Evolutionary conservation across 2,888 invertebrate genomes (phyloP).

Genomic region (Callosobruchus maculatus): DNA sequence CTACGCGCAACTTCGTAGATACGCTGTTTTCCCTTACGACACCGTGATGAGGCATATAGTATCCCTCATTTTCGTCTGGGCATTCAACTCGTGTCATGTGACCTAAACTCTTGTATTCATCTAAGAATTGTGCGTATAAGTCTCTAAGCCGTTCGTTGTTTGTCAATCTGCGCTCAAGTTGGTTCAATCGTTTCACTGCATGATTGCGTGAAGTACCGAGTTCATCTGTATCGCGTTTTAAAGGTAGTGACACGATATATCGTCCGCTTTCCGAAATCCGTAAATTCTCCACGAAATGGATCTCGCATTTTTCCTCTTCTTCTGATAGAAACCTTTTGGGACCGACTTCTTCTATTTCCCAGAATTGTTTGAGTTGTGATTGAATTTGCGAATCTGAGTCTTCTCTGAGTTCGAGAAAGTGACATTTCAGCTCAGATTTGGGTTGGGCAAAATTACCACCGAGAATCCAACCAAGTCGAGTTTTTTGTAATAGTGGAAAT

Average conservation of each 20-base stretch:
- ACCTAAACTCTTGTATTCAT: conserved; percentile 14
- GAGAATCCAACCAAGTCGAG: conserved; percentile 21
- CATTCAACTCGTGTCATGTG: conserved; percentile 12
- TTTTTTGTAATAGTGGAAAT: conserved; percentile 13
- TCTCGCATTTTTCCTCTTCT: conserved; percentile 9
- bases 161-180: conserved; percentile 9
- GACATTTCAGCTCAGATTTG: not conserved
- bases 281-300: conserved; percentile 3
- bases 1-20: conserved; percentile 17
- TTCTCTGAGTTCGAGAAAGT: not conserved
- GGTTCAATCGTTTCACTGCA: conserved; percentile 9
- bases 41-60: conserved; percentile 20
- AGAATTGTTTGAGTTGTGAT: conserved; percentile 18
- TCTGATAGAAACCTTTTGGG: conserved; percentile 1
- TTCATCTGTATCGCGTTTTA: conserved; percentile 2
- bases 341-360: conserved; percentile 11
- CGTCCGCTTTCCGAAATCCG: conserved; percentile 6
- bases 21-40: conserved; percentile 12
- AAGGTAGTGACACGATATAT: conserved; percentile 14
- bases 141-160: conserved; percentile 3
- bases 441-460: conserved; percentile 9
- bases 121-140: conserved; percentile 14
- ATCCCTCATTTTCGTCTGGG: not conserved
- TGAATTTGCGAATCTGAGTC: not conserved
- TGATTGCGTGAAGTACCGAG: conserved; percentile 10